Evolutionary conservation across 2,797 vertebrate genomes (phyloP), one percentile per base, ranked within the genome.

Genomic region (Myiotriccus ornatus): DNA sequence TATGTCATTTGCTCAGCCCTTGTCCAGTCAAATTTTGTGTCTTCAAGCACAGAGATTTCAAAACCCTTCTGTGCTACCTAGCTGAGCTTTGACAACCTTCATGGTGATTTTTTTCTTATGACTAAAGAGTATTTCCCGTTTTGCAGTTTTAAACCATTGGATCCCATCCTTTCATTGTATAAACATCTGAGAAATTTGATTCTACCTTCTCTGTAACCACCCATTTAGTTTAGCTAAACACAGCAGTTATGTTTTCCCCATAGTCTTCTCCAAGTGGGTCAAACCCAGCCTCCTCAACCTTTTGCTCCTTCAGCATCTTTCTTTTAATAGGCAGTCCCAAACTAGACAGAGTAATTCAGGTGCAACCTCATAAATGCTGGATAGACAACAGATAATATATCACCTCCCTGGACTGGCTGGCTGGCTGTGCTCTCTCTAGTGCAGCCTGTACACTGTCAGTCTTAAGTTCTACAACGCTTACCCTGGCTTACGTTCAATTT

Each of bases 401-500:
- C 30, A 24, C 34, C 34, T 41, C 30, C 46, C 65, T 65, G 22
- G 52, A 4, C 73, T 59, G 46, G 10, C 15, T 59, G 52, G 10
- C 12, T 59, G 37, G 28, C 24, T 59, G 22, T 41, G 22, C 0
- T 65, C 52, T 63, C 39, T 30, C 37, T 24, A 46, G 70, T 50
- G 37, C 28, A 56, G 19, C 19, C 39, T 35, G 47, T 12, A 22
- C 14, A 59, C 19, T 15, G 4, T 23, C 47, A 71, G 14, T 7
- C 4, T 73, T 62, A 35, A 73, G 10, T 25, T 71, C 46, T 62
- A 21, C 47, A 81, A 19, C 0, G 1, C n/a, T 17, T 12, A 57
- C 16, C 15, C 14, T 34, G 18, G 20, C 25, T 57, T 23, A 35
- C 0, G 1, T 65, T 63, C 1, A 1, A 4, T 7, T 64, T 74